Evolutionary conservation across 2,888 invertebrate species (phyloP), one percentile per base, ranked within the genome.

Genomic region (Lordiphosa andalusiaca): DNA sequence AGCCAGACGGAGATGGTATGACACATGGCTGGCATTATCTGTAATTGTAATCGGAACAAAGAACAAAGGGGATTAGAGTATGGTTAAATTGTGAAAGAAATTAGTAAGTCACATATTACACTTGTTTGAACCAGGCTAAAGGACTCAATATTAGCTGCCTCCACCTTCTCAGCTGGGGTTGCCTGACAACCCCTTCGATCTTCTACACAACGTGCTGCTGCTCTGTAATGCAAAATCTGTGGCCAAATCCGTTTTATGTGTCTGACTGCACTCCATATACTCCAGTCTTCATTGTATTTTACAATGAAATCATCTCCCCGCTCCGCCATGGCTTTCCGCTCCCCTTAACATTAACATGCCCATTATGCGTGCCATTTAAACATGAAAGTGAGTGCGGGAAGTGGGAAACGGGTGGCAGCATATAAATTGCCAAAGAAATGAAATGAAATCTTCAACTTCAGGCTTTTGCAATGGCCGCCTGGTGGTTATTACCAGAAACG

Each of bases 1-100:
- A 98, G 90, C 97, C 97, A 98, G 65, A 97, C 96, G 73, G 96
- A 96, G 4, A 97, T 96, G 4, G 97, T 97, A 90, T 98, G 98
- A 89, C 97, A 97, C 90, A 96, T 92, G 19, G 95, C 94, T 19
- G 96, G 96, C 71, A 96, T 83, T 58, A 88, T 84, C 90, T 90
- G 85, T 6, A 87, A 87, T 57, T 38, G 65, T 52, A 53, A 53
- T n/a, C 53, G 57, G 16, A 53, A 50, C 54, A 42, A 57, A 5
- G 2, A 41, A 16, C 16, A 4, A 6, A 38, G n/a, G 7, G 40
- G 37, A 53, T 55, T 23, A 25, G 42, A 10, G n/a, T 2, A 12
- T 10, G 25, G 41, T 6, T 9, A 3, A 49, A 4, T 12, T 7
- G 4, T 19, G 6, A n/a, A 21, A 37, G 30, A 35, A 19, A 35